Percentiles rank a stretch among this genome's conserved stretches.
Evolutionary conservation across 2,113 vertebrate species (phyloP).

Genomic region (Acanthisitta chloris): DNA sequence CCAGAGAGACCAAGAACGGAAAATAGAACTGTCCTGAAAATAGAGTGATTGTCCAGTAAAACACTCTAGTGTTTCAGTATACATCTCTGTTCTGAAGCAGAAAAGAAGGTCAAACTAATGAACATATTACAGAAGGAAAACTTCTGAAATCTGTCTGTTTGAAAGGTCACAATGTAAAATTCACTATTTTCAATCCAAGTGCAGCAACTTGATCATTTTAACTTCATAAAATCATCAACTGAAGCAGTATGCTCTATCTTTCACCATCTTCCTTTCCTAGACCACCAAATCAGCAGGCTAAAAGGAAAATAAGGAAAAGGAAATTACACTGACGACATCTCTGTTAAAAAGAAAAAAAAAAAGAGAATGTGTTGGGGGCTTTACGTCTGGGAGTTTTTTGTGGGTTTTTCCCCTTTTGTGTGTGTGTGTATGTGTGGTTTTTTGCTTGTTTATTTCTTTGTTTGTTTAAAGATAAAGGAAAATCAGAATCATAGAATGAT

Average conservation of each 20-base stretch:
- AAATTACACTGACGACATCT: not conserved
- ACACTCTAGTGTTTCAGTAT: not conserved
- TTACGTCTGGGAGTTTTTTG: not conserved
- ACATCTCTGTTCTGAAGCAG: not conserved
- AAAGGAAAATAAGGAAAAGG: not conserved
- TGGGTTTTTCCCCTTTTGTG: too few relatives aligned
- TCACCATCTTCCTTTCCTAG: not conserved
- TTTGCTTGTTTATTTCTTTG: not conserved
- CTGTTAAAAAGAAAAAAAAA: not conserved
- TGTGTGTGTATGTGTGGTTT: not conserved
- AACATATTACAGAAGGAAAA: not conserved
- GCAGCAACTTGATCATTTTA: not conserved
- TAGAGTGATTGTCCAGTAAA: not conserved
- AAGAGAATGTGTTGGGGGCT: accelerated
- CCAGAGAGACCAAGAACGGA: not conserved
- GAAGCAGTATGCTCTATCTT: not conserved
- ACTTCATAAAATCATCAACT: not conserved
- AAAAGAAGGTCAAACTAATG: not conserved
- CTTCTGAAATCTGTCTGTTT: not conserved
- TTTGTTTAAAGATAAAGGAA: not conserved
- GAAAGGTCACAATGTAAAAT: not conserved
- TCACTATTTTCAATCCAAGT: not conserved
- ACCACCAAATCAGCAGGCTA: not conserved
- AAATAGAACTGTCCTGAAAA: not conserved
- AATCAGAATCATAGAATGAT: not conserved